These are phyloP conservation scores for Centruroides vittatus DNA, from an alignment of 1,140 invertebrate genomes.

Conservation along the genomic window DNA sequence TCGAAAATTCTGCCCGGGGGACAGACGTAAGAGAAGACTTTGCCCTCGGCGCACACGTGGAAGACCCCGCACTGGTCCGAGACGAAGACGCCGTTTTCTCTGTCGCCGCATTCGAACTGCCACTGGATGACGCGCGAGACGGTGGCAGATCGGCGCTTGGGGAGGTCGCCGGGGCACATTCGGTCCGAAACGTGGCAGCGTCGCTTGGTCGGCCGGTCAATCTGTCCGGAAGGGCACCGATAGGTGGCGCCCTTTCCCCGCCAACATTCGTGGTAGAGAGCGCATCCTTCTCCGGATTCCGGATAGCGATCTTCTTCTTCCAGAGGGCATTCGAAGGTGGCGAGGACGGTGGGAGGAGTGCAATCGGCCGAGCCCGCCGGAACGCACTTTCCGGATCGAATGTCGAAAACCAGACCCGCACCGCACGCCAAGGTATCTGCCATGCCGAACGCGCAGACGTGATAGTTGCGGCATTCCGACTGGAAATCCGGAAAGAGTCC, in stretches of 20 bases:
- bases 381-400: neutral
- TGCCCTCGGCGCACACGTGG: constrained; percentile 9
- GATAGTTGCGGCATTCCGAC: constrained; percentile 6
- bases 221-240: constrained; percentile 2
- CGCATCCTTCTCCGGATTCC: neutral
- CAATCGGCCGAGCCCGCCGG: neutral
- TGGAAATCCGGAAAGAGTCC: constrained; percentile 8
- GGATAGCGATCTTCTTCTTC: constrained; percentile 14
- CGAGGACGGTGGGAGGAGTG: constrained; percentile 3
- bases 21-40: constrained; percentile 4
- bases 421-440: constrained; percentile 1
- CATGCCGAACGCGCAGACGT: constrained; percentile 5
- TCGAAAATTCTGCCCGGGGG: constrained; percentile 1
- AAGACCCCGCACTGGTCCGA: constrained; percentile 1
- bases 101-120: neutral
- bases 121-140: neutral
- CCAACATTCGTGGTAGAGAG: constrained; percentile 12
- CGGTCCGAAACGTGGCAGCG: neutral
- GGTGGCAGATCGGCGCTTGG: neutral
- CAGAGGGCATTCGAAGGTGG: constrained; percentile 10
- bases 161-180: neutral
- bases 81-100: constrained; percentile 2
- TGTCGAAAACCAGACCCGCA: constrained; percentile 1
- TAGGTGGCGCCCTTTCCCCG: constrained; percentile 8
- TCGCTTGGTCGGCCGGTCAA: neutral